A percentile compares a stretch with the other conserved stretches of the same genome.
Conservation (phyloP, 2,888 invertebrate genomes). For the Melipona bicolor region DNA sequence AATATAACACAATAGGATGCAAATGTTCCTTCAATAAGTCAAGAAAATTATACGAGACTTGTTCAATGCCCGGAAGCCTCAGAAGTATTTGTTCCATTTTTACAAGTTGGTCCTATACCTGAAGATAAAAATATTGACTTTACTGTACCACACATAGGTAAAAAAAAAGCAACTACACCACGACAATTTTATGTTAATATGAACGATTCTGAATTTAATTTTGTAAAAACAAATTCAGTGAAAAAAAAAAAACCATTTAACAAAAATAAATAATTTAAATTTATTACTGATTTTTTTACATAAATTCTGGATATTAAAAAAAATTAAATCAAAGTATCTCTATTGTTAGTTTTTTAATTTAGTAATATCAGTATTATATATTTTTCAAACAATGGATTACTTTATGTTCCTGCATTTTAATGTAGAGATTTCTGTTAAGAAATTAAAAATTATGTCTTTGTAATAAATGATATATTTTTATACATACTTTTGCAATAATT, state of each 20-base stretch:
- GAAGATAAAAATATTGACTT: constrained; percentile 53
- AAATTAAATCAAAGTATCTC: neutral
- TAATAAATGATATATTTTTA: neutral
- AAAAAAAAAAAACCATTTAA: neutral
- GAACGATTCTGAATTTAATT: constrained; percentile 54
- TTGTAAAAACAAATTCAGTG: constrained; percentile 46
- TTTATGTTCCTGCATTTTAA: neutral
- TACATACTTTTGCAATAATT: neutral
- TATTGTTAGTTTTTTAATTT: neutral
- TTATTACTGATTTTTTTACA: constrained; percentile 7
- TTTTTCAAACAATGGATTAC: neutral
- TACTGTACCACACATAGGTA: constrained; percentile 57
- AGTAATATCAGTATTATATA: neutral
- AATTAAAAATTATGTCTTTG: neutral
- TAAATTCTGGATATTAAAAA: constrained; percentile 20
- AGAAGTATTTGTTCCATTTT: constrained; percentile 60
- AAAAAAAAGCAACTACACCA: constrained; percentile 54
- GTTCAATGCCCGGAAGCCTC: constrained; percentile 59
- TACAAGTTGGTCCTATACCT: constrained; percentile 57
- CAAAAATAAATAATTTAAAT: constrained; percentile 3
- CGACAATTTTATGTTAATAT: constrained; percentile 34
- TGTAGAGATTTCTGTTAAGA: neutral
- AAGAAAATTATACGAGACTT: constrained; percentile 19
- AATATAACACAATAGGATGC: constrained; percentile 9
- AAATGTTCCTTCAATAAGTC: neutral